Percentiles rank a stretch among this genome's conserved stretches.
phyloP scores from a whole-genome alignment of 2,113 vertebrate species.

The Dolichotis patagonum region DNA sequence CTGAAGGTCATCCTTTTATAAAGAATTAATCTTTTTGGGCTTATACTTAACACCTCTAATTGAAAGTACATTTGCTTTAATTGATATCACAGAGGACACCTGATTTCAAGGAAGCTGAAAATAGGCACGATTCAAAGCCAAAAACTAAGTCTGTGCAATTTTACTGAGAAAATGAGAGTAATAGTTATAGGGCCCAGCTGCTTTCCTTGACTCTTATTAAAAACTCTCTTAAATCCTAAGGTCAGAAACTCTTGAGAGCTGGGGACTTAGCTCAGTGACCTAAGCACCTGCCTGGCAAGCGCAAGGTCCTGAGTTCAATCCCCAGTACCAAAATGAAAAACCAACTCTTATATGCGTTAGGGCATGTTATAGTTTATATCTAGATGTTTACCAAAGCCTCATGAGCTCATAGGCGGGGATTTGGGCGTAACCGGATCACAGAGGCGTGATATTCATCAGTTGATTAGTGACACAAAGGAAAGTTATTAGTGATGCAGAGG shows the following conservation, averaged over 20 bases:
- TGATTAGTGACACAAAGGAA: background rate
- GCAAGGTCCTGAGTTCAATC: no score
- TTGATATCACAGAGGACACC: conserved; percentile 68
- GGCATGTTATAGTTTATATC: background rate
- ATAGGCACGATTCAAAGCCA: conserved; percentile 58
- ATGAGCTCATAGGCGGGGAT: background rate
- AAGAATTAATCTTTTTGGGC: conserved; percentile 80
- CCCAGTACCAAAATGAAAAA: no score
- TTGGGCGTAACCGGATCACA: background rate
- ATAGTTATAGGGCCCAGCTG: background rate
- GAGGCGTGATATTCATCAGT: background rate
- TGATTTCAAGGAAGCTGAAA: conserved; percentile 71
- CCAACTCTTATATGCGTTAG: background rate
- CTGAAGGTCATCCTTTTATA: conserved; percentile 80
- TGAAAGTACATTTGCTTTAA: conserved; percentile 81
- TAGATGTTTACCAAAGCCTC: background rate
- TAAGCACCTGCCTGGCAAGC: no score
- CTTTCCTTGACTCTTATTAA: conserved; percentile 31
- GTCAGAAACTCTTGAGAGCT: background rate
- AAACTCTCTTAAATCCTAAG: conserved; percentile 20
- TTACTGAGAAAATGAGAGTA: background rate
- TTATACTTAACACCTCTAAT: conserved; percentile 81
- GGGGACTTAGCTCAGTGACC: no score
- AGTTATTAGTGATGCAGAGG: background rate
- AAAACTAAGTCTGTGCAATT: conserved; percentile 41